Evolutionary conservation across 1,140 invertebrate genomes (phyloP), one percentile per base, ranked within the genome.

Genomic region (Maconellicoccus hirsutus): DNA sequence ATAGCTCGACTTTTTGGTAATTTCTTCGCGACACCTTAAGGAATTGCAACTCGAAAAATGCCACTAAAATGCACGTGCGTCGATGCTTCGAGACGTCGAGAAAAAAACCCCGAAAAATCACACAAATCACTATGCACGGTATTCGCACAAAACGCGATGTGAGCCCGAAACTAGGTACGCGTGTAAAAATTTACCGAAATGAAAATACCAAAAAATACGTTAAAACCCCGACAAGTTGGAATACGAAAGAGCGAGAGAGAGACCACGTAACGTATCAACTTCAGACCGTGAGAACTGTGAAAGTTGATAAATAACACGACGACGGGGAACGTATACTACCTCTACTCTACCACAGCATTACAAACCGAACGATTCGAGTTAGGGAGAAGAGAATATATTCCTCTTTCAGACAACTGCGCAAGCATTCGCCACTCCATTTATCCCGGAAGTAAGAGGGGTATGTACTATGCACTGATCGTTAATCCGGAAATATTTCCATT

Each of bases 271-370:
- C 61, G 61, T 66, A 66, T 25, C 10, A 4, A 10, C 61, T 4
- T 10, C 61, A 19, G 61, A 66, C 61, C 61, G 61, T 66, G 61
- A 66, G 61, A 66, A 66, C 61, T 66, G 61, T 66, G 61, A 66
- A 66, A 66, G 61, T 66, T 66, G 61, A 66, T 59, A 59, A 59
- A 59, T 59, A 59, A 66, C 25, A 26, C 61, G 19, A 66, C 25
- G 61, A 66, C 61, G 61, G 19, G 61, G 61, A 25, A 22, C 29
- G 6, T 16, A 52, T 16, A 52, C 42, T 52, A 52, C 42, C 29
- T 33, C 29, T 33, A 33, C 29, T 12, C 29, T 33, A 33, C 29
- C 29, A 33, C 42, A 52, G 29, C 29, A 33, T 33, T 3, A 14
- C 42, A 52, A 52, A 52, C 42, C 42, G 16, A 52, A 52, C 42